phyloP scores from a whole-genome alignment of 2,888 invertebrate species.

The Cybosia mesomella region DNA sequence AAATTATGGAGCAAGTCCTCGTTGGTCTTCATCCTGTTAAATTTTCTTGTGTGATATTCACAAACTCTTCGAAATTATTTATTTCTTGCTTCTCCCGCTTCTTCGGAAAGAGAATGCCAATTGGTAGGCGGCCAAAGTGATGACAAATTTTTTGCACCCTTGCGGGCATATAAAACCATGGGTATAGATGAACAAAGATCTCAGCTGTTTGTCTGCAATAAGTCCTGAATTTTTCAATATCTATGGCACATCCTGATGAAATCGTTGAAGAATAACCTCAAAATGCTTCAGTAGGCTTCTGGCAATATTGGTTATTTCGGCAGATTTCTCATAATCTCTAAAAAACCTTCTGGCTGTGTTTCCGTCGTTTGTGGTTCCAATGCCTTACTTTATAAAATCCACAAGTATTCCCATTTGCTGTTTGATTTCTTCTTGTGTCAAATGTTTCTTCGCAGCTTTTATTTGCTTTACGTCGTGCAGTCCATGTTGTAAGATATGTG shows the following conservation, averaged over 20 bases:
- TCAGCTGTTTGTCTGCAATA: constrained; percentile 3
- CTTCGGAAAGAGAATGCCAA: background rate
- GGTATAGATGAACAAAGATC: background rate
- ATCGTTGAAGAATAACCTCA: too few relatives aligned
- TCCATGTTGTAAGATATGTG: too few relatives aligned
- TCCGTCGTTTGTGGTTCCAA: too few relatives aligned
- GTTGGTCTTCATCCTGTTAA: too few relatives aligned
- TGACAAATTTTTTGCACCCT: background rate
- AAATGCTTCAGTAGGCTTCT: too few relatives aligned
- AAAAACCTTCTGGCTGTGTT: constrained; percentile 1
- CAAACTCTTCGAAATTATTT: background rate
- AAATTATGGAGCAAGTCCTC: background rate
- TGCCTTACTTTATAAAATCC: too few relatives aligned
- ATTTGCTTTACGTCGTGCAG: too few relatives aligned
- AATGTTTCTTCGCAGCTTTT: too few relatives aligned
- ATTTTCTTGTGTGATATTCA: background rate
- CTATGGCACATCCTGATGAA: too few relatives aligned
- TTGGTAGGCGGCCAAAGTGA: background rate
- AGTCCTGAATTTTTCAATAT: background rate
- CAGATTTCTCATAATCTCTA: background rate
- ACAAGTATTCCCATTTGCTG: too few relatives aligned
- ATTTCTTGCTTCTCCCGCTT: background rate
- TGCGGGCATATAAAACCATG: too few relatives aligned
- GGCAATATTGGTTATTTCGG: background rate
- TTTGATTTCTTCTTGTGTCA: too few relatives aligned